Evolutionary conservation across 2,797 vertebrate genomes (phyloP), one percentile per base, ranked within the genome.

Genomic region (Ctenopoma multispine): DNA sequence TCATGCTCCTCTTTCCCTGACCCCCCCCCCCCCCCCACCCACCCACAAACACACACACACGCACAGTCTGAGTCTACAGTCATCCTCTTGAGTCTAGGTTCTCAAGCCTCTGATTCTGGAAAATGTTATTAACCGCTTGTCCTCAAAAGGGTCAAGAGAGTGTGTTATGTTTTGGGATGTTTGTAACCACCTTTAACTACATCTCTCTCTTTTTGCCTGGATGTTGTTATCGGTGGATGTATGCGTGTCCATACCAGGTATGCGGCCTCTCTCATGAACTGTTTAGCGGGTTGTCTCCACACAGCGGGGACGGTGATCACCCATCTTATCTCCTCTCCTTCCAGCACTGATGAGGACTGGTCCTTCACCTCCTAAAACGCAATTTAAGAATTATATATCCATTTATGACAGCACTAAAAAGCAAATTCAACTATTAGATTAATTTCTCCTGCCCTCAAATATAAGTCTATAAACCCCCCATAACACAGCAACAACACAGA

Each of bases 221-320:
- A n/a, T n/a, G n/a, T n/a, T n/a, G n/a, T n/a, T n/a, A n/a, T n/a
- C 3, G 3, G 27, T 29, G 3, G 27, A 29, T 29, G 5, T 29
- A 29, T 36, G 34, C 9, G 57, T 59, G 27, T 21, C 44, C 92
- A 84, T 87, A 97, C 97, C 96, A 96, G 86, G 86, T 98, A 98
- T 44, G 97, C 96, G 0, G 97, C 97, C 71, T 99, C 97, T 80
- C 97, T 88, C 97, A 99, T 99, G 90, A 99, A 98, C 91, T 99
- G 97, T 87, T 99, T 99, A 90, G 97, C 97, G 0, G 97, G 97
- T 80, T 98, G 97, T 86, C 96, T 96, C 97, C 97, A 99, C 81
- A 99, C 97, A 18, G 97, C 97, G 0, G 97, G 97, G n/a, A 99
- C 97, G 0, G 97, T 99, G 88, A 99, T 93, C 27, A 99, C 97